A percentile compares a stretch with the other conserved stretches of the same genome.
These are phyloP conservation scores for Pyrrhia umbra DNA, from an alignment of 2,888 invertebrate species.

Conservation along the genomic window DNA sequence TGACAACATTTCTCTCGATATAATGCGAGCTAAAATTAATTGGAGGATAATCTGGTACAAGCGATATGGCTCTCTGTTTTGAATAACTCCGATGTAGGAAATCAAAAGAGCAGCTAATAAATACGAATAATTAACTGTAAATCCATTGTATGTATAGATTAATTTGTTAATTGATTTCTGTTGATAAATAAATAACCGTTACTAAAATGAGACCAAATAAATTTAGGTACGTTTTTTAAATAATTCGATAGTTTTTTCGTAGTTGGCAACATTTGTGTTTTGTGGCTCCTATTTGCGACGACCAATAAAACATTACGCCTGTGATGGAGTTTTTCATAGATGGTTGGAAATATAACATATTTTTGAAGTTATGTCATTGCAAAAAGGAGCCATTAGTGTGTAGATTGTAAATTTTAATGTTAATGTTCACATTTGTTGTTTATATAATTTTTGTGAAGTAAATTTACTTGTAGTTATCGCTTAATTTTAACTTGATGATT, in stretches of 20 bases:
- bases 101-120: constrained; percentile 18
- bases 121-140: constrained; percentile 49
- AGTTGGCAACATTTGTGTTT: constrained; percentile 81
- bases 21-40: constrained; percentile 22
- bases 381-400: constrained; percentile 69
- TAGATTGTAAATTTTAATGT: constrained; percentile 88
- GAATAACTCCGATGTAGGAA: constrained; percentile 13
- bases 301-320: background rate
- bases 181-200: constrained; percentile 81
- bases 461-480: constrained; percentile 50
- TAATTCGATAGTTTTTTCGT: constrained; percentile 71
- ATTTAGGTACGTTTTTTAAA: constrained; percentile 84
- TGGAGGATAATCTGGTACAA: constrained; percentile 21
- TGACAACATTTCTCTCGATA: background rate
- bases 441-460: constrained; percentile 67
- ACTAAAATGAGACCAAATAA: constrained; percentile 90
- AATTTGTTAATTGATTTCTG: constrained; percentile 71
- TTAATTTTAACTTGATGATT: constrained; percentile 58
- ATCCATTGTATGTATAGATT: constrained; percentile 58
- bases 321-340: background rate
- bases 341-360: background rate
- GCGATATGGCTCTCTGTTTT: constrained; percentile 8
- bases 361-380: constrained; percentile 21
- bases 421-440: constrained; percentile 80
- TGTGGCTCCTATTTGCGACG: constrained; percentile 33